Evolutionary conservation across 2,797 vertebrate species (phyloP), one percentile per base, ranked within the genome.

Genomic region (Vespertilio murinus): DNA sequence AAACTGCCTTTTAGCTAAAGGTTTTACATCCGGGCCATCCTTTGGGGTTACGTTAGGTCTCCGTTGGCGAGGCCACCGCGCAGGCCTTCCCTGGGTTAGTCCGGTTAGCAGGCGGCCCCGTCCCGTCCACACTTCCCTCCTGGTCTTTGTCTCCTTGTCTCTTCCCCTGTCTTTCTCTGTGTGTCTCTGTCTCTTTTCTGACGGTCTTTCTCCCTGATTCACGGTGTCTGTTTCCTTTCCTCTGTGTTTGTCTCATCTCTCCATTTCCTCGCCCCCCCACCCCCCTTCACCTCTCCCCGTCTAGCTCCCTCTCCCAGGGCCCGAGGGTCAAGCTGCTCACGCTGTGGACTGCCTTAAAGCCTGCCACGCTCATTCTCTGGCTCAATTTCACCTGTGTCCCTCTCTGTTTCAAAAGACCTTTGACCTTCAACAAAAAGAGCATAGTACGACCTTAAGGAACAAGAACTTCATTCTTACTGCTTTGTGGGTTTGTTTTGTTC

Each of bases 311-410:
- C 84, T 81, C 30, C 23, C 52, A 8, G n/a, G 28, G 30, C 75
- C 10, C 0, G 0, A 10, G 22, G 59, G 18, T 23, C 88, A 70
- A 77, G 88, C 92, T 0, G 45, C 52, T 52, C 93, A 70, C 30
- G 11, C 33, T 2, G 5, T 16, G 0, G 5, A 73, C 73, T 80
- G 65, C 81, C 88, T 59, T 14, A 54, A 90, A 75, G 64, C 30
- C 86, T 16, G 52, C 38, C 81, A 17, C 0, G 0, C 42, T 30
- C 30, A 3, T 45, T 65, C 47, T 20, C 56, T 2, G 2, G 18
- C 65, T 83, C 40, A 35, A 71, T 96, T 83, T 86, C 49, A 79
- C 90, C 79, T 20, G 70, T 6, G 3, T 82, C 90, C 54, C 47
- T 33, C 35, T 86, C 80, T 56, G 64, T 65, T 77, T 52, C 9